Base-by-base conservation (phyloP, 2,888 invertebrate species). In the Brachypalpus laphriformis region DNA sequence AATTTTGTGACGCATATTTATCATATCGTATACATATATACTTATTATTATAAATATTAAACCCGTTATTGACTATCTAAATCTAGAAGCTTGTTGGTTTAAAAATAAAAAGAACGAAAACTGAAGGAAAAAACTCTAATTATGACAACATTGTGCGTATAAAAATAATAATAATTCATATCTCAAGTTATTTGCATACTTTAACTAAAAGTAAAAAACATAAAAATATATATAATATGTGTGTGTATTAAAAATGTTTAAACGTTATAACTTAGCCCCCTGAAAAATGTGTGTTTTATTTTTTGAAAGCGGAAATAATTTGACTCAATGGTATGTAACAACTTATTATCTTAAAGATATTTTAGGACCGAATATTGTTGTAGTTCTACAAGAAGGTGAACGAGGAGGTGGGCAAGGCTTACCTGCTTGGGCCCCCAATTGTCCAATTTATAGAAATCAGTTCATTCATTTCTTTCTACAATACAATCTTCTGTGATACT, bases 221-320 rank as follows among this genome's bases (percentile, higher is more conserved):
- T 85, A 76, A 75, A 76, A 85, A 76, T 85, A 85, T 85, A 81
- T 85, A 81, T 81, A 85, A 85, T 85, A 85, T 85, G 81, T 85
- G 85, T 85, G 85, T 85, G 85, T 85, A 85, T 85, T 85, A 81
- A 85, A 72, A 72, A 85, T 66, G 75, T 85, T 85, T 81, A 80
- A 85, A 85, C 66, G 80, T 81, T 85, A 81, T 76, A 66, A 85
- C 81, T 85, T 85, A 85, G 81, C 85, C 85, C 85, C 81, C 81
- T 81, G 59, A 81, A 71, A 54, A 34, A 81, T 45, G 75, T 71
- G 85, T 81, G 81, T 85, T 76, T 11, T 34, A 8, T 34, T 34
- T 34, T 34, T 31, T 8, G 31, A 5, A 5, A 5, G 2, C 25
- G 5, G 5, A 25, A 25, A 4, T 4, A 25, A 25, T 25, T 25